Evolutionary conservation across 1,140 invertebrate genomes (phyloP).

Genomic region (Aradophagus sp.): DNA sequence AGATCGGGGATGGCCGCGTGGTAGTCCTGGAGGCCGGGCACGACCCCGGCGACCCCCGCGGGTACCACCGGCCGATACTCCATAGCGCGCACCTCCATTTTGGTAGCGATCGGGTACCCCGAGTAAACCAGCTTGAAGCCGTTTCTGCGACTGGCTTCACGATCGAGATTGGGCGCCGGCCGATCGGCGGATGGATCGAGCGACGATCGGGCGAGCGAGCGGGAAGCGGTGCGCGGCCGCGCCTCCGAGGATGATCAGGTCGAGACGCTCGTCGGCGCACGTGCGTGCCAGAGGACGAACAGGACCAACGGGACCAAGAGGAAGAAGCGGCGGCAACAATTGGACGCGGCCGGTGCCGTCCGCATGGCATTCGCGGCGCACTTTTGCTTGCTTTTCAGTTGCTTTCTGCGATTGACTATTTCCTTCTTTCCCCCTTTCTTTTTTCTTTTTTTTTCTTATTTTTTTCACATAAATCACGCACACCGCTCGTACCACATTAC

Average conservation of each 20-base stretch:
- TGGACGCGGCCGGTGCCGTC: conserved; percentile 12
- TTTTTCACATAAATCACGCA: too few relatives aligned
- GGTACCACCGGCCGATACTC: conserved; percentile 72
- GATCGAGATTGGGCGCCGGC: conserved; percentile 9
- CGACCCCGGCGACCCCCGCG: conserved; percentile 64
- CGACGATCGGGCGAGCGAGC: too few relatives aligned
- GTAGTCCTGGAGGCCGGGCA: conserved; percentile 71
- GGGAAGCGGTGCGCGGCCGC: too few relatives aligned
- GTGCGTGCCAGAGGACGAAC: too few relatives aligned
- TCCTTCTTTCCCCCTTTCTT: too few relatives aligned
- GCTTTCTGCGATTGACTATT: too few relatives aligned
- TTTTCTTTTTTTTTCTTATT: too few relatives aligned
- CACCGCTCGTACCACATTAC: too few relatives aligned
- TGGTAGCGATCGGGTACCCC: conserved; percentile 62
- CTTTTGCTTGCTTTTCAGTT: too few relatives aligned
- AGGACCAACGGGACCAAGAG: conserved; percentile 1
- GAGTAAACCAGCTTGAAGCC: conserved; percentile 70
- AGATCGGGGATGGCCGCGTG: conserved; percentile 72
- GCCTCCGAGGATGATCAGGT: too few relatives aligned
- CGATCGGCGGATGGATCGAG: too few relatives aligned
- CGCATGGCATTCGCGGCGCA: conserved; percentile 35
- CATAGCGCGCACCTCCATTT: conserved; percentile 73
- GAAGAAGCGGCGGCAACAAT: conserved; percentile 9
- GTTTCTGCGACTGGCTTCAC: conserved; percentile 44
- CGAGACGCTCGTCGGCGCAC: too few relatives aligned